Percentiles rank a stretch among this genome's conserved stretches.
phyloP scores from a whole-genome alignment of 2,797 vertebrate species.

The Pangasius larnaudii region DNA sequence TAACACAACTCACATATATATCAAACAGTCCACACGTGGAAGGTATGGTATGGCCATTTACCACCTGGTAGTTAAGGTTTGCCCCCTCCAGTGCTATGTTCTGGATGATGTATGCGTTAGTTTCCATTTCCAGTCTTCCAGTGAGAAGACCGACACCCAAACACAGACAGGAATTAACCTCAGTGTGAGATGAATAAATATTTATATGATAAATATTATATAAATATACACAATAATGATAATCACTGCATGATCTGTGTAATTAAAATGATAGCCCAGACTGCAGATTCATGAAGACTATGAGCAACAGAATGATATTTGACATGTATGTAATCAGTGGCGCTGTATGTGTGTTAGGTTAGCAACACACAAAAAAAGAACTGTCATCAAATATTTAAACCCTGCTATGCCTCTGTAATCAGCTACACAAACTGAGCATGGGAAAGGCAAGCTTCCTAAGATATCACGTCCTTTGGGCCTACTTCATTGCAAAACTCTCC shows the following conservation, averaged over 20 bases:
- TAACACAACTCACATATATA: conserved; percentile 15
- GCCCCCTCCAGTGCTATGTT: conserved; percentile 9
- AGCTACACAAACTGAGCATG: background rate
- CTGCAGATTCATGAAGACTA: background rate
- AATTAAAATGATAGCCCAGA: background rate
- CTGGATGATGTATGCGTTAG: background rate
- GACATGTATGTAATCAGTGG: background rate
- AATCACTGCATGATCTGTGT: background rate
- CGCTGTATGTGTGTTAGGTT: background rate
- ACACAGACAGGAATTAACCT: background rate
- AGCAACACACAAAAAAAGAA: background rate
- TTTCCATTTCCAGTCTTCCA: background rate
- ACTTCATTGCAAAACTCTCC: background rate
- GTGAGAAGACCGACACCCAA: background rate
- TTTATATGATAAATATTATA: no score
- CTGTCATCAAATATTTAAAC: background rate
- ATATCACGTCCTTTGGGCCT: background rate
- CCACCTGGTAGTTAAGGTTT: background rate
- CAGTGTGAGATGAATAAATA: background rate
- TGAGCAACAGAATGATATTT: background rate
- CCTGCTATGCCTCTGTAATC: background rate
- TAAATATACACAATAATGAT: background rate
- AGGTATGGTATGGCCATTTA: background rate
- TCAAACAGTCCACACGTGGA: conserved; percentile 13
- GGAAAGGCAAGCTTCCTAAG: background rate